phyloP scores from a whole-genome alignment of 53 echinoderm and acorn worm species.

The Holothuria leucospilota region DNA sequence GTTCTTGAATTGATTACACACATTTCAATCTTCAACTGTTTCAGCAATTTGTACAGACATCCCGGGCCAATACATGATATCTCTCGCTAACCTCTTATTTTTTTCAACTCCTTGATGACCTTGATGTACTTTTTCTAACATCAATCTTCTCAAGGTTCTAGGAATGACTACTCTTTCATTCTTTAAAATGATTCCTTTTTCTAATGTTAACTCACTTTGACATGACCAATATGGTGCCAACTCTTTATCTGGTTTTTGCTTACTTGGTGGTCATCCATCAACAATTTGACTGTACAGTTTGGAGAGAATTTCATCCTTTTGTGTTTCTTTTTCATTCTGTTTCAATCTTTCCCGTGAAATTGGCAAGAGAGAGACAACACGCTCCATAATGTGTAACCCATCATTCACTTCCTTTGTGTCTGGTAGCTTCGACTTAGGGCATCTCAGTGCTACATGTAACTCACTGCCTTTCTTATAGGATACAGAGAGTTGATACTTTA shows the following conservation, averaged over 20 bases:
- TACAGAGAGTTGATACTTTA: no score
- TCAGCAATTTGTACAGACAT: slow-evolving; percentile 47
- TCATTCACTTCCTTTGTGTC: no score
- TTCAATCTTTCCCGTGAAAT: no score
- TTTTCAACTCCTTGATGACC: slow-evolving; percentile 33
- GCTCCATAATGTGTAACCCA: no score
- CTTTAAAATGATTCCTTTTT: slow-evolving; percentile 4
- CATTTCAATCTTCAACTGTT: slow-evolving; percentile 18
- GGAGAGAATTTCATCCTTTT: no score
- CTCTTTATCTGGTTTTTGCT: neutral
- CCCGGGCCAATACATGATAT: slow-evolving; percentile 29
- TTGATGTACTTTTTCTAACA: no score
- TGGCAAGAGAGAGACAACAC: no score
- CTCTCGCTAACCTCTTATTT: slow-evolving; percentile 7
- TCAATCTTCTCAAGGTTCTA: neutral
- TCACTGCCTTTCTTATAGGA: no score
- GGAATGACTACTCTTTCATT: slow-evolving; percentile 11
- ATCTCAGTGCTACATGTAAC: no score
- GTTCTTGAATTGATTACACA: slow-evolving; percentile 25
- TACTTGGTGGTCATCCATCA: neutral
- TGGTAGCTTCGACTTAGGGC: no score
- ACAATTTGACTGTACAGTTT: no score
- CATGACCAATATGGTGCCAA: slow-evolving; percentile 17
- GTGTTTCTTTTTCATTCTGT: no score
- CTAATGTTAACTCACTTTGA: slow-evolving; percentile 20